Conservation (phyloP, 2,797 vertebrate species). For the Scolopax bukidnonensis region DNA sequence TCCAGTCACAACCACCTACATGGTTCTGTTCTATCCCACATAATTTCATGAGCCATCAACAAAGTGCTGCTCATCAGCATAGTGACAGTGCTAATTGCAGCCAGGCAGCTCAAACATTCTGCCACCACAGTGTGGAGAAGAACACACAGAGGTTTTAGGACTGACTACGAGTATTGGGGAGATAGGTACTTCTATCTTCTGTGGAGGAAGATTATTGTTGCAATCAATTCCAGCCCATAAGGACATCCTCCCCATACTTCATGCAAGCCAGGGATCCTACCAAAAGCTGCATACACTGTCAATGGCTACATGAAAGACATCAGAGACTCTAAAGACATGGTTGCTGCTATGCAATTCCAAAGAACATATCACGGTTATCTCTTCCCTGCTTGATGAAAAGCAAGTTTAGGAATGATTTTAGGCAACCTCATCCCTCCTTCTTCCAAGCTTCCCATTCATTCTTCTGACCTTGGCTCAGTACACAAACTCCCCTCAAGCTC, state of each 20-base stretch:
- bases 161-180: background rate
- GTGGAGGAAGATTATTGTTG: background rate
- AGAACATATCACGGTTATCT: background rate
- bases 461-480: background rate
- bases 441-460: background rate
- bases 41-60: conserved; percentile 11
- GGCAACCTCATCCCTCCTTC: background rate
- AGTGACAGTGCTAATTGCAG: background rate
- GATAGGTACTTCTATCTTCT: background rate
- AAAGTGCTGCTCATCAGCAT: background rate
- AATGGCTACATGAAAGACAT: background rate
- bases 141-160: background rate
- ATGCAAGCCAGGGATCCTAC: background rate
- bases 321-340: background rate
- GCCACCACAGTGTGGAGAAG: accelerated
- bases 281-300: background rate
- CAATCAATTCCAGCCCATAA: background rate
- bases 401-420: background rate
- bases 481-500: background rate
- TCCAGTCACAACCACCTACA: conserved; percentile 28
- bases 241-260: background rate
- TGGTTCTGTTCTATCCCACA: background rate
- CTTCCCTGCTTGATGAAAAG: background rate
- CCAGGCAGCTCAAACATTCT: background rate
- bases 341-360: background rate